phyloP scores from a whole-genome alignment of 1,140 invertebrate species.

The Hyles euphorbiae region DNA sequence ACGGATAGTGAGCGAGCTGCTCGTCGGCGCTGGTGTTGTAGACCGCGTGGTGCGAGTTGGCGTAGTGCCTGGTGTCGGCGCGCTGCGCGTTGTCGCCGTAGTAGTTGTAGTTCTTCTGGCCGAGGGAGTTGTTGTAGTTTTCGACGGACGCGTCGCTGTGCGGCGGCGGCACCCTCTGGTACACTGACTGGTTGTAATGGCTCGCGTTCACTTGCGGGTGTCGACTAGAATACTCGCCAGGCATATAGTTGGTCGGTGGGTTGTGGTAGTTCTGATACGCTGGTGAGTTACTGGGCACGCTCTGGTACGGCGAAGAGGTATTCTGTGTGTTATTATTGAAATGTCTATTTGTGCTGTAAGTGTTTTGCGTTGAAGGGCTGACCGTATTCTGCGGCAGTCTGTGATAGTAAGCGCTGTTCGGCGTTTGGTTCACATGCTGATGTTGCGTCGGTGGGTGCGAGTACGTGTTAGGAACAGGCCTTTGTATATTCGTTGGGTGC shows the following conservation, averaged over 20 bases:
- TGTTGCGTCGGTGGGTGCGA: constrained; percentile 56
- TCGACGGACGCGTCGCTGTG: constrained; percentile 65
- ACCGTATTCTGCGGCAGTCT: constrained; percentile 44
- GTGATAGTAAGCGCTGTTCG: constrained; percentile 56
- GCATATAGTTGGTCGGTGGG: constrained; percentile 68
- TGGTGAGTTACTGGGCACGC: constrained; percentile 66
- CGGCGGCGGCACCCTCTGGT: constrained; percentile 76
- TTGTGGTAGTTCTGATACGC: constrained; percentile 62
- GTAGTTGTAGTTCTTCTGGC: constrained; percentile 51
- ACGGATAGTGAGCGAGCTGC: constrained; percentile 39
- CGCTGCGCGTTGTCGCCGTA: constrained; percentile 44
- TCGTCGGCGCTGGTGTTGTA: constrained; percentile 42
- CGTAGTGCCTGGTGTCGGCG: constrained; percentile 44
- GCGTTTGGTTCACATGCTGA: constrained; percentile 44
- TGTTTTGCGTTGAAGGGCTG: constrained; percentile 27
- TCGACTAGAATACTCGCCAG: constrained; percentile 67
- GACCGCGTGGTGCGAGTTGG: constrained; percentile 44
- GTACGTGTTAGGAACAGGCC: constrained; percentile 54
- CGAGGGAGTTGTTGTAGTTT: constrained; percentile 55
- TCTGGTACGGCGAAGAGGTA: constrained; percentile 63
- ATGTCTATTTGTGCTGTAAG: constrained; percentile 46
- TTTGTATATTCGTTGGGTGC: constrained; percentile 40
- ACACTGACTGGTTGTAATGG: constrained; percentile 67
- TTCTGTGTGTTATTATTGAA: constrained; percentile 33
- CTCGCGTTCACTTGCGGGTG: constrained; percentile 54